Percentiles rank a stretch among this genome's conserved stretches.
Conservation (phyloP, 1,140 invertebrate species). For the Melitaea cinxia region DNA sequence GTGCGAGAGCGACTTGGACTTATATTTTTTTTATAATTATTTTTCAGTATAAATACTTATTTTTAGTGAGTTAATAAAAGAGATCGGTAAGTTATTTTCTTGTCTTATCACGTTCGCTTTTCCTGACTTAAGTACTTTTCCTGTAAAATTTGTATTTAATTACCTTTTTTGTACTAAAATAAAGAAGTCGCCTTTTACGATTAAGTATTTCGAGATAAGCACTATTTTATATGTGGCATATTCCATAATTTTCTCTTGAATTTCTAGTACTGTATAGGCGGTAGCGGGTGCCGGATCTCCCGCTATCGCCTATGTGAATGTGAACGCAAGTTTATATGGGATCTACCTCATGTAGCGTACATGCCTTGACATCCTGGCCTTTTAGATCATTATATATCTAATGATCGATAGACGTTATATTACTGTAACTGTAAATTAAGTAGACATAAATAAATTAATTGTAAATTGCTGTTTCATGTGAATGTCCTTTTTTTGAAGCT, state of each 20-base stretch:
- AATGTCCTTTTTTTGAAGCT: background rate
- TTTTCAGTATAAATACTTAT: too few relatives aligned
- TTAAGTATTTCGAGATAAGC: too few relatives aligned
- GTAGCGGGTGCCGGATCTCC: background rate
- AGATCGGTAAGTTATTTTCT: too few relatives aligned
- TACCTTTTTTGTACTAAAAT: too few relatives aligned
- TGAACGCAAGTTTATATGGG: background rate
- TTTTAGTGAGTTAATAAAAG: too few relatives aligned
- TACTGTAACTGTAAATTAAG: constrained; percentile 30
- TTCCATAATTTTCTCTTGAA: too few relatives aligned
- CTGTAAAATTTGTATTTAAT: too few relatives aligned
- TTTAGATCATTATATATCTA: constrained; percentile 29
- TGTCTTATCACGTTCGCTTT: too few relatives aligned
- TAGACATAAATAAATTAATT: constrained; percentile 17
- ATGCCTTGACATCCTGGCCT: constrained; percentile 29
- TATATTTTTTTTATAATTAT: background rate
- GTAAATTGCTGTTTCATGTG: constrained; percentile 21
- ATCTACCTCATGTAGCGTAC: constrained; percentile 12
- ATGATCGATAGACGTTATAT: constrained; percentile 29
- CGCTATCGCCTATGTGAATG: constrained; percentile 2
- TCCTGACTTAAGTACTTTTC: too few relatives aligned
- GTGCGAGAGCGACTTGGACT: background rate
- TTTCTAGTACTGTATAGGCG: too few relatives aligned
- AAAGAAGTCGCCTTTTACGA: too few relatives aligned
- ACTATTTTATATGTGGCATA: too few relatives aligned